phyloP scores from a whole-genome alignment of 2,888 invertebrate species.

The Dasysyrphus tricinctus region DNA sequence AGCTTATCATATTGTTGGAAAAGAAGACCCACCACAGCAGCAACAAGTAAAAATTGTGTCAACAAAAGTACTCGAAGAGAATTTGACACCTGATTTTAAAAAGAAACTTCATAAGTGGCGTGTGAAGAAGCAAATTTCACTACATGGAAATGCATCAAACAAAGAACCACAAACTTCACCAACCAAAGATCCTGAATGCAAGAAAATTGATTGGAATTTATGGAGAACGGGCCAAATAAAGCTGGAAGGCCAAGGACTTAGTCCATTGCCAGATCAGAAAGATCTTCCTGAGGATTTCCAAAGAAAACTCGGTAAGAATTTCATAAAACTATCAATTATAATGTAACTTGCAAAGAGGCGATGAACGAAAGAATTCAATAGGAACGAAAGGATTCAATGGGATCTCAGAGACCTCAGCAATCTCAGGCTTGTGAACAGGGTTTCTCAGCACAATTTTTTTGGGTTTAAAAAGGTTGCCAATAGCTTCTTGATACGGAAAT shows the following conservation, averaged over 20 bases:
- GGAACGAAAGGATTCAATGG: too few species aligned
- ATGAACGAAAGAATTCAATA: too few species aligned
- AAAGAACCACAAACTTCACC: slow-evolving; percentile 79
- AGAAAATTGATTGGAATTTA: slow-evolving; percentile 86
- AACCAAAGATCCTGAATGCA: slow-evolving; percentile 81
- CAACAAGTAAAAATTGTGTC: slow-evolving; percentile 77
- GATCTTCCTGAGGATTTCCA: slow-evolving; percentile 92
- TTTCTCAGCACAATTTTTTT: too few species aligned
- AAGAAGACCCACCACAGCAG: slow-evolving; percentile 80
- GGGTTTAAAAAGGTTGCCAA: too few species aligned
- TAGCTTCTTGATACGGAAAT: too few species aligned
- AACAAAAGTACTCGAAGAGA: slow-evolving; percentile 85
- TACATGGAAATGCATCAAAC: slow-evolving; percentile 66
- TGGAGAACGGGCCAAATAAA: slow-evolving; percentile 85
- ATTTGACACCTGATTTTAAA: slow-evolving; percentile 90
- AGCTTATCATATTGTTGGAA: slow-evolving; percentile 77
- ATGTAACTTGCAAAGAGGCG: too few species aligned
- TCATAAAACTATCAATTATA: neutral
- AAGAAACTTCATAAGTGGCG: slow-evolving; percentile 95
- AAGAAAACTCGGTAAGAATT: slow-evolving; percentile 88
- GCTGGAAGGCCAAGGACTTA: slow-evolving; percentile 82
- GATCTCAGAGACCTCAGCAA: too few species aligned
- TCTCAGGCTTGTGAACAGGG: too few species aligned
- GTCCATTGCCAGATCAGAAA: slow-evolving; percentile 86
- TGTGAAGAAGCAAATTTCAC: slow-evolving; percentile 83